Conservation (phyloP, 2,113 vertebrate genomes). For the Lanius collurio region DNA sequence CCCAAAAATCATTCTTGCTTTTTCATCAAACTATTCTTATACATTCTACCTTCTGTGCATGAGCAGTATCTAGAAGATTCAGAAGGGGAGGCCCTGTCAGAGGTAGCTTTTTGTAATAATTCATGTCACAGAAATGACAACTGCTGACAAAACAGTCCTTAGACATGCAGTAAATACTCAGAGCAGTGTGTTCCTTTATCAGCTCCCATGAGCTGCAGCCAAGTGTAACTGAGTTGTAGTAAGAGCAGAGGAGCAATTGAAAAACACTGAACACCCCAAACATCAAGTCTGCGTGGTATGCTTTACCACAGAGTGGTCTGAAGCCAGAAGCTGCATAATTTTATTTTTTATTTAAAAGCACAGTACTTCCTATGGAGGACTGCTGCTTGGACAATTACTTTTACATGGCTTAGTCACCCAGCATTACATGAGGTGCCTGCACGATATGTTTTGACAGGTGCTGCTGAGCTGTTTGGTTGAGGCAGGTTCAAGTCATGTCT, state of each 20-base stretch:
- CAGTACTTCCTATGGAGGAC: neutral
- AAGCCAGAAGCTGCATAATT: neutral
- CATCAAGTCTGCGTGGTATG: neutral
- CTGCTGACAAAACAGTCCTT: neutral
- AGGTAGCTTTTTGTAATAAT: neutral
- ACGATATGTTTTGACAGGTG: conserved; percentile 50
- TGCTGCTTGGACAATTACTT: conserved; percentile 6
- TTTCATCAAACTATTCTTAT: neutral
- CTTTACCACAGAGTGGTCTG: neutral
- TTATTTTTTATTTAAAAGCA: neutral
- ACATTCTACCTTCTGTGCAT: neutral
- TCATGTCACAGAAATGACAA: neutral
- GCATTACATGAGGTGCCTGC: conserved; percentile 1
- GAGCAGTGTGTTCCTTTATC: neutral
- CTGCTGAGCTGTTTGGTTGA: conserved; percentile 31
- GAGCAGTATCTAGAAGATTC: neutral
- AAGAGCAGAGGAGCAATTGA: neutral
- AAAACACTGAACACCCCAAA: neutral
- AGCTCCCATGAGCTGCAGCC: neutral
- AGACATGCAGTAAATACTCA: neutral
- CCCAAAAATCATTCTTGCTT: neutral
- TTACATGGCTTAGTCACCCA: conserved; percentile 29
- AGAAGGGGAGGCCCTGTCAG: neutral
- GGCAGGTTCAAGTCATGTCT: conserved; percentile 29
- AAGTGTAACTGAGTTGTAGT: neutral